Evolutionary conservation across 2,797 vertebrate species (phyloP), one percentile per base, ranked within the genome.

Genomic region (Florisuga fusca): DNA sequence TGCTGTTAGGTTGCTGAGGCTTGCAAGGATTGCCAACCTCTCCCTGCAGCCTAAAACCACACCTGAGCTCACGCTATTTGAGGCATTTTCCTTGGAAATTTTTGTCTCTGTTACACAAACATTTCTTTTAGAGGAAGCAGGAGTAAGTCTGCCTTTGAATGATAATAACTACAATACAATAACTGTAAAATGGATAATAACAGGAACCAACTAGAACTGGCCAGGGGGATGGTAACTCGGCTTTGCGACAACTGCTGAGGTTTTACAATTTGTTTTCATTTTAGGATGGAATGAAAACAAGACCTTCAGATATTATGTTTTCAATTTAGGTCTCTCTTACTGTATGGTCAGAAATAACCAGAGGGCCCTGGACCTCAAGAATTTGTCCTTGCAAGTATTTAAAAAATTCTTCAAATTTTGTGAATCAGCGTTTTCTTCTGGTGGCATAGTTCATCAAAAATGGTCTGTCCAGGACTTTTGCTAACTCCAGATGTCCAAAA

Each of bases 231-330:
- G 93, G 88, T 86, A 96, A 93, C 91, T 96, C 82, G 75, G 93
- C 77, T 94, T 69, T 84, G 91, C 0, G 2, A 94, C 93, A 94
- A 19, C 85, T 96, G 88, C 77, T 96, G 96, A 96, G 96, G 96
- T 96, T 96, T 96, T 94, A 96, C 85, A 91, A 96, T 96, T 96
- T 96, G 86, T 95, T 96, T 96, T 96, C 31, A 16, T 95, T 96
- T 96, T 95, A 84, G 71, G 84, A 38, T 82, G 95, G 96, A 95
- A 96, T 96, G 95, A 95, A 96, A 96, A 96, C 92, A 96, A 91
- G 93, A 90, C 53, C 91, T 96, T 94, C 74, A 91, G 67, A 93
- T 96, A 95, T 84, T 95, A 76, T 96, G 95, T 96, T 96, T 96
- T 94, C 85, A 95, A 95, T 96, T 94, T 96, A 79, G 22, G 51